Conservation (phyloP, 2,113 vertebrate genomes). For the Sinosuthora webbiana region DNA sequence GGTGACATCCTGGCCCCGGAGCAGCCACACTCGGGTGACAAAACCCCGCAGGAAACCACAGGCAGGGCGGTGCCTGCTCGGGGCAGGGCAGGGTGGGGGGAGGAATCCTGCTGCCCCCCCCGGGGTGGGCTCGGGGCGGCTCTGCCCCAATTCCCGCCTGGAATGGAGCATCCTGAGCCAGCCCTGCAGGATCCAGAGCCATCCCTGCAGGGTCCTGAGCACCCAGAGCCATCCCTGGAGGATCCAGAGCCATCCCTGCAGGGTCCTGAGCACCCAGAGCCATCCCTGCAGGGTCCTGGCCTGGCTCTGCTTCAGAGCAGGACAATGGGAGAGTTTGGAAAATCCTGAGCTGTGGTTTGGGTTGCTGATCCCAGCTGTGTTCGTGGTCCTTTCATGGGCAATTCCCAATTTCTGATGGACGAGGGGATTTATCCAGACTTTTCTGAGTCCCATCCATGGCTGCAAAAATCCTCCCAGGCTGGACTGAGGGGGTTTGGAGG, state of each 20-base stretch:
- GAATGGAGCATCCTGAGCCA: neutral
- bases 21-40: neutral
- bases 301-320: neutral
- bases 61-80: neutral
- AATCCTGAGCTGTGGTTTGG: neutral
- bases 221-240: neutral
- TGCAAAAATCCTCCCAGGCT: neutral
- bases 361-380: neutral
- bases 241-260: neutral
- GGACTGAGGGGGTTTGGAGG: neutral
- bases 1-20: neutral
- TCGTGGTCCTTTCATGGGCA: neutral
- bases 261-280: neutral
- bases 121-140: neutral
- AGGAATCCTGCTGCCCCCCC: neutral
- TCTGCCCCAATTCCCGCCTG: neutral
- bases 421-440: neutral
- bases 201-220: neutral
- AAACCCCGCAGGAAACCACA: conserved; percentile 62
- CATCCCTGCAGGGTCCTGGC: neutral
- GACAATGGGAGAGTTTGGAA: neutral
- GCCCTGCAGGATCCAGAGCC: neutral
- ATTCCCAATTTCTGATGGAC: neutral
- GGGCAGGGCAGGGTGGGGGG: neutral
- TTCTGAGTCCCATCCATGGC: neutral